Base-by-base conservation (phyloP, 2,113 vertebrate genomes). In the Lonchura striata region DNA sequence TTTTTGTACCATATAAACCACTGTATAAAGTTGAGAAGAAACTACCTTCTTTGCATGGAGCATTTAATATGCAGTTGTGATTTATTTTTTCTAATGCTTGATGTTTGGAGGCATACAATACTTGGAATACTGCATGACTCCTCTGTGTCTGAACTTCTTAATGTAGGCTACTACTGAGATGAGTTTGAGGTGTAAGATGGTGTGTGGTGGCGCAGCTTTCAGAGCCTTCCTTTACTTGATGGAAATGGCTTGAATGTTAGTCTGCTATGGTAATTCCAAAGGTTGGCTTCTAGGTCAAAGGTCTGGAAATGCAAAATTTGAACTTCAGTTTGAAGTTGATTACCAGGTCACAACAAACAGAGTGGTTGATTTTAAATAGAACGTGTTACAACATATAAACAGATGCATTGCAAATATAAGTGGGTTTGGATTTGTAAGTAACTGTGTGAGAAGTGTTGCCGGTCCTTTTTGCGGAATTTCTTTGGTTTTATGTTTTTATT, bases 361-460 rank as follows among this genome's bases (percentile, higher is more conserved):
- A 54, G 39, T 8, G 23, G 37, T 6, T 86, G 35, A 21, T 52
- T 75, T 61, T 31, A 23, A 78, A 50, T 22, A 9, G 17, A 64
- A 37, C 0, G 1, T 2, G 7, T 39, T 33, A 19, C 0, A 0
- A 15, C n/a, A 46, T 46, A 33, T 52, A 49, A 82, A n/a, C 6
- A 35, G 63, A 18, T 37, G 37, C 11, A 5, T 23, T 68, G 41
- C 53, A n/a, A 44, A n/a, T 64, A 2, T 8, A 9, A 42, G 27
- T 23, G 35, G 0, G 20, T 74, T 54, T 80, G 46, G n/a, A 15
- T 82, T 56, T 86, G 42, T 63, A 20, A 1, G 0, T 56, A 66
- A 11, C 27, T 81, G 11, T 39, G 35, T 54, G 41, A 66, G 33
- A 63, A 90, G 31, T 9, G 22, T 21, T 46, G 3, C n/a, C 56